These are phyloP conservation scores for Malurus elegans DNA, from an alignment of 2,113 vertebrate genomes.

Conservation along the genomic window DNA sequence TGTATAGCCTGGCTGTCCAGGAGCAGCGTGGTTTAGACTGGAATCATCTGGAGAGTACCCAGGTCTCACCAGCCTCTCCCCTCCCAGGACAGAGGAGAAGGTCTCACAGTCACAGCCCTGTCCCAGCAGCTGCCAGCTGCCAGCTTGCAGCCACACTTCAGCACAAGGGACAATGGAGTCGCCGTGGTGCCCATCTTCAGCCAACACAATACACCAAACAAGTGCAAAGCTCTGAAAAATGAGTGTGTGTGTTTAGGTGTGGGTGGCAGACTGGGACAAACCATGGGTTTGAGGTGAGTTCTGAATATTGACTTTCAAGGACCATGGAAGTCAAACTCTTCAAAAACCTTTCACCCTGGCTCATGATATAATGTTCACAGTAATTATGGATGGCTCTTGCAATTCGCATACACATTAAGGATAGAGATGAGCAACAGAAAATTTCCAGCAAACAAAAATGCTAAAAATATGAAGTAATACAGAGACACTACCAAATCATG, in stretches of 20 bases:
- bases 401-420: accelerated
- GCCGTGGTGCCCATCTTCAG: not conserved
- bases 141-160: not conserved
- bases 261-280: not conserved
- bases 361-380: not conserved
- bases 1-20: not conserved
- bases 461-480: not conserved
- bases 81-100: not conserved
- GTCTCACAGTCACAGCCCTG: not conserved
- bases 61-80: not conserved
- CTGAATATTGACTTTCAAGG: not conserved
- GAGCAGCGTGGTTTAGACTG: not conserved
- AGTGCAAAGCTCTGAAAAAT: not conserved
- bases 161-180: not conserved
- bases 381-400: not conserved
- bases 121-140: not conserved
- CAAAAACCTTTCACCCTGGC: not conserved
- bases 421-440: not conserved
- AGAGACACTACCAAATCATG: not conserved
- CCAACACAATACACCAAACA: accelerated
- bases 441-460: not conserved
- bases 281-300: not conserved
- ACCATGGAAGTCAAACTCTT: not conserved
- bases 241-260: not conserved
- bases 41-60: not conserved